phyloP scores from a whole-genome alignment of 2,888 invertebrate genomes.

The Andrena dorsata region DNA sequence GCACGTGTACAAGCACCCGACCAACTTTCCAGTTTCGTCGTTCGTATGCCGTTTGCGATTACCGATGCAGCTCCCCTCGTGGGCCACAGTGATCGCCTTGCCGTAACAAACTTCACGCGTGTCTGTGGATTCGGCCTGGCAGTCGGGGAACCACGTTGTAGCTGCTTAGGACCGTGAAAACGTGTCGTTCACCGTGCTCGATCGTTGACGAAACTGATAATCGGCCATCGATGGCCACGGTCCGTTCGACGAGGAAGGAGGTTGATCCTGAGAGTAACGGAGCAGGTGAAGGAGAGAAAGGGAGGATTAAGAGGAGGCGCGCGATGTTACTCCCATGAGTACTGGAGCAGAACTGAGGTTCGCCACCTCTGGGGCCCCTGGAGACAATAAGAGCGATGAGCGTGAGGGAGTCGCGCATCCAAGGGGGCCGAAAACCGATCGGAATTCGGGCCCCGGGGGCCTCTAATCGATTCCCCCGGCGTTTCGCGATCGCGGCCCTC shows the following conservation, averaged over 20 bases:
- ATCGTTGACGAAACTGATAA: constrained; percentile 6
- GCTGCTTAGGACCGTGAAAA: not conserved
- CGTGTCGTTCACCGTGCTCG: not conserved
- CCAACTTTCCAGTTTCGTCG: too few relatives aligned
- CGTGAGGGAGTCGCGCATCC: constrained; percentile 50
- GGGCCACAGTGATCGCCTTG: too few relatives aligned
- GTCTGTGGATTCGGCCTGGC: not conserved
- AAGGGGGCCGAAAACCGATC: constrained; percentile 49
- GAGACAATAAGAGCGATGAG: constrained; percentile 71
- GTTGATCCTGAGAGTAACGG: constrained; percentile 41
- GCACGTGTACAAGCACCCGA: too few relatives aligned
- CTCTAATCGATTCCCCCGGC: constrained; percentile 33
- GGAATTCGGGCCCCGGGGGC: constrained; percentile 18
- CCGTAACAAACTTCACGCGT: too few relatives aligned
- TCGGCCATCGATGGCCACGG: not conserved
- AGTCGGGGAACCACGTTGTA: not conserved
- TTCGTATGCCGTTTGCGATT: too few relatives aligned
- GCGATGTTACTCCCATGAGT: constrained; percentile 78
- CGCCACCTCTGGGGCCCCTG: constrained; percentile 64
- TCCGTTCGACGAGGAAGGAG: constrained; percentile 3
- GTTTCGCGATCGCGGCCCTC: not conserved
- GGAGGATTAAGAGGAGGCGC: constrained; percentile 39
- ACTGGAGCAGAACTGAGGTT: constrained; percentile 81
- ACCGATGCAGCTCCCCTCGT: too few relatives aligned
- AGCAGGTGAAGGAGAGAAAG: constrained; percentile 9